phyloP scores from a whole-genome alignment of 2,113 vertebrate genomes.

The Petrocephalus microphthalmus region DNA sequence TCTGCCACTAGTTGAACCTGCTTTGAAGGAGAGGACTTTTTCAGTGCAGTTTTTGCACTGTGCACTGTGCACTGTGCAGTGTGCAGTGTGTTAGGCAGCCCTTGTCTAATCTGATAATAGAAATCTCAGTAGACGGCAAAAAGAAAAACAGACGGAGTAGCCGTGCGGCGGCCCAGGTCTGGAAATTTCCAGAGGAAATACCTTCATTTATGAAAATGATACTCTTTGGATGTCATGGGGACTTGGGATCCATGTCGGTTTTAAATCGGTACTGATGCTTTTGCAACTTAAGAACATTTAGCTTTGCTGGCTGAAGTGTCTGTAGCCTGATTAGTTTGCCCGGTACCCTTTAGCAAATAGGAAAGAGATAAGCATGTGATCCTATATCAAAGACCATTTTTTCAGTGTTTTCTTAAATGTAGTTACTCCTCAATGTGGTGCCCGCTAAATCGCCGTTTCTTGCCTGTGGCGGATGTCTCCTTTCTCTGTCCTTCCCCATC shows the following conservation, averaged over 20 bases:
- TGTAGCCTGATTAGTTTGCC: neutral
- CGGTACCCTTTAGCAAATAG: neutral
- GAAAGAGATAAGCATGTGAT: neutral
- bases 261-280: neutral
- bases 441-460: neutral
- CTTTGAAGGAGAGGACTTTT: neutral
- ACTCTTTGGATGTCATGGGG: neutral
- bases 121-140: neutral
- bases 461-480: neutral
- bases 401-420: neutral
- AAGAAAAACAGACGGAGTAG: neutral
- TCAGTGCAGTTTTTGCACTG: too few relatives aligned
- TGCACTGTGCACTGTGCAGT: too few relatives aligned
- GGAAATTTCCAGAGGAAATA: conserved; percentile 17
- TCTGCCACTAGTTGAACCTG: neutral
- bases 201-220: neutral
- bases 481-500: neutral
- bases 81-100: neutral
- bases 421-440: neutral
- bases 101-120: neutral
- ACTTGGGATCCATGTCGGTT: neutral
- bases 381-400: neutral
- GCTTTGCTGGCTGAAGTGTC: neutral
- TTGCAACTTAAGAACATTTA: neutral
- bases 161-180: neutral